Base-by-base conservation (phyloP, 2,797 vertebrate genomes). In the Salarias fasciatus region DNA sequence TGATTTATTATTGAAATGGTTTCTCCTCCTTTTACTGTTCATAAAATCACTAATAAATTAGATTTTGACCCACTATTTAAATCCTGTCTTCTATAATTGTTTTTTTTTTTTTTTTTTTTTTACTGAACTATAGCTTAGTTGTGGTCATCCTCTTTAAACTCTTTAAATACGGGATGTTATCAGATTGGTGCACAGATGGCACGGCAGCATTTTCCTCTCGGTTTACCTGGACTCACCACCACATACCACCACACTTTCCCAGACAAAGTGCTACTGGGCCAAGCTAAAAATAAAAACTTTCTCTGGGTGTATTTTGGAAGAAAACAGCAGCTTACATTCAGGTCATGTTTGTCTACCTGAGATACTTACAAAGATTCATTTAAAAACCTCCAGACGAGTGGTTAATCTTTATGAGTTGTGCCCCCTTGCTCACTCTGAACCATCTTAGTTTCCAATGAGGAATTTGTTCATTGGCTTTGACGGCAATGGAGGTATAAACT, bases 401-500 rank as follows among this genome's bases (percentile, higher is more conserved):
- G 7, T 18, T 5, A 4, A 1, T 50, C 38, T 29, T n/a, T 24
- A 2, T 24, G 18, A 18, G 18, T 24, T 24, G 18, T 24, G 18
- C 18, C n/a, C 1, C 1, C 8, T 12, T 6, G 5, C 24, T 29
- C 10, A 11, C 5, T 52, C 45, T 75, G 15, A 1, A 40, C 57
- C 63, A n/a, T n/a, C n/a, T n/a, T n/a, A n/a, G n/a, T n/a, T n/a
- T 51, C 28, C 44, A 9, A 8, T 2, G 13, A 58, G 33, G 18
- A 24, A 24, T 24, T 24, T 57, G 47, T 75, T 69, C 72, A 71
- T 73, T 63, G 66, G 63, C 73, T 76, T 51, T 4, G 50, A 47
- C 38, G 72, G 50, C 12, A 73, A 62, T 52, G 51, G 41, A 72
- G 61, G 54, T 41, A 61, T 70, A 76, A 81, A 77, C 66, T 76